Evolutionary conservation across 2,888 invertebrate genomes (phyloP).

Genomic region (Erebia ligea): DNA sequence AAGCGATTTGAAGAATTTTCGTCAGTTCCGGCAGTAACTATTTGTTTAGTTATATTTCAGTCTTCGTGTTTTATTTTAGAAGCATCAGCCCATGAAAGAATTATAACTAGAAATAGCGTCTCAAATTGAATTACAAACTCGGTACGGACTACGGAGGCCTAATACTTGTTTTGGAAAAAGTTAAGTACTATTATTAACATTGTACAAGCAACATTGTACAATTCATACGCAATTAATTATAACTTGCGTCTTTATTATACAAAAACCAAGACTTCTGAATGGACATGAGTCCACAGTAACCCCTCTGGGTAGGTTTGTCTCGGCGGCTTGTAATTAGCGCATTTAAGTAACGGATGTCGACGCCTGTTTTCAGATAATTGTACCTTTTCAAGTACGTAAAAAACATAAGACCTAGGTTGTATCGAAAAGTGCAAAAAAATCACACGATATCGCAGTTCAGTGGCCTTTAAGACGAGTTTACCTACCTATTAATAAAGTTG

Average conservation of each 20-base stretch:
- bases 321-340: constrained; percentile 25
- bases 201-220: neutral
- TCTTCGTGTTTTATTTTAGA: constrained; percentile 23
- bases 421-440: constrained; percentile 69
- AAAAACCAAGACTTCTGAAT: neutral
- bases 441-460: constrained; percentile 56
- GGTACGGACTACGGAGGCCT: neutral
- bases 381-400: constrained; percentile 33
- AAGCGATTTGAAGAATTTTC: constrained; percentile 16
- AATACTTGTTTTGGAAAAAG: neutral
- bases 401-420: constrained; percentile 44
- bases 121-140: constrained; percentile 36
- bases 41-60: constrained; percentile 11
- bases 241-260: neutral
- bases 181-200: neutral
- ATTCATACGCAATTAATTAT: neutral
- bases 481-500: constrained; percentile 46
- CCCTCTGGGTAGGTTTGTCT: constrained; percentile 11
- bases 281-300: neutral
- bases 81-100: constrained; percentile 6
- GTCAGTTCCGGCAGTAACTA: constrained; percentile 2
- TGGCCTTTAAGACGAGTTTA: constrained; percentile 55
- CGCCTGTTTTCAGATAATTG: constrained; percentile 25
- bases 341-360: constrained; percentile 26
- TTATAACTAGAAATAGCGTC: constrained; percentile 31